These are phyloP conservation scores for Notolepis coatsorum DNA, from an alignment of 2,797 vertebrate genomes.

Conservation along the genomic window DNA sequence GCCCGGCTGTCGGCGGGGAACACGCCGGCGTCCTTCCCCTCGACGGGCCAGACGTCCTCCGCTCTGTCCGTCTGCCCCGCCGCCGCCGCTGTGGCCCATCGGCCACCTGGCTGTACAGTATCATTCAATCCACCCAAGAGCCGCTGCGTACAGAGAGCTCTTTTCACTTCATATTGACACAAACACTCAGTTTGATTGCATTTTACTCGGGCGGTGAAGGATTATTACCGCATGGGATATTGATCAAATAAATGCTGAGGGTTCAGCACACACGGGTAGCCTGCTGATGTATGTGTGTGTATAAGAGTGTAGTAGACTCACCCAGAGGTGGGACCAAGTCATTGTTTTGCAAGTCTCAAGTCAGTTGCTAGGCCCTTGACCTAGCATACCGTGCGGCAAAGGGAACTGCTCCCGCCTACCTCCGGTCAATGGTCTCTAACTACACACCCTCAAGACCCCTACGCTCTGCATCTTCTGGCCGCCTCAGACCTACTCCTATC, in stretches of 20 bases:
- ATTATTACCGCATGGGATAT: conserved; percentile 56
- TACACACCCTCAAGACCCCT: no score
- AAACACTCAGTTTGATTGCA: conserved; percentile 53
- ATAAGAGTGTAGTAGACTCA: no score
- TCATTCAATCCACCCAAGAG: neutral
- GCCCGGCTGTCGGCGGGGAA: conserved; percentile 61
- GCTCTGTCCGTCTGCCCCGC: conserved; percentile 7
- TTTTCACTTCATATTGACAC: conserved; percentile 54
- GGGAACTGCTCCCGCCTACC: no score
- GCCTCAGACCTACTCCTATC: no score
- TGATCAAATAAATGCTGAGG: conserved; percentile 65
- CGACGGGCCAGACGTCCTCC: conserved; percentile 9
- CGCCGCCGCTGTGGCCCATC: no score
- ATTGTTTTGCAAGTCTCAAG: no score
- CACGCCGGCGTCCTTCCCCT: conserved; percentile 31
- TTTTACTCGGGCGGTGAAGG: conserved; percentile 67
- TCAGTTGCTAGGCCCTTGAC: no score
- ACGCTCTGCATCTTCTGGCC: no score
- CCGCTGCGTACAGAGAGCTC: conserved; percentile 22
- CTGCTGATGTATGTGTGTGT: conserved; percentile 61
- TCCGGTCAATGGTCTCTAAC: no score
- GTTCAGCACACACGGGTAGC: conserved; percentile 42
- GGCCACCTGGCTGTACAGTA: conserved; percentile 59
- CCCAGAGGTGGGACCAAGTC: no score
- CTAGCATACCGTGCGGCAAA: no score